Evolutionary conservation across 2,113 vertebrate genomes (phyloP).

Genomic region (Daphoenositta chrysoptera): DNA sequence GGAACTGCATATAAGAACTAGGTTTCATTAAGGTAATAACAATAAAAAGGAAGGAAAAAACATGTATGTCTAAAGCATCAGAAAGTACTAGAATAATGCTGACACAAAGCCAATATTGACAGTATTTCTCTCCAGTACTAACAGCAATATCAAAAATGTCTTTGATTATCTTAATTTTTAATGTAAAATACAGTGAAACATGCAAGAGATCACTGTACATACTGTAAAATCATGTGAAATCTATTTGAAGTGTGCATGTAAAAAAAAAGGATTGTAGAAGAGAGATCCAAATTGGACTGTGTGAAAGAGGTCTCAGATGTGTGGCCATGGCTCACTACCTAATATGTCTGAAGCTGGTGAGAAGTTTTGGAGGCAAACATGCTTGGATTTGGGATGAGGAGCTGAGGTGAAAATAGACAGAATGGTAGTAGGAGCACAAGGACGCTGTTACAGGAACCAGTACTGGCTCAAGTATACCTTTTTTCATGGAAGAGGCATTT

Average conservation of each 20-base stretch:
- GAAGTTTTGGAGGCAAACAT: not conserved
- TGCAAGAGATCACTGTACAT: not conserved
- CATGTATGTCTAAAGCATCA: not conserved
- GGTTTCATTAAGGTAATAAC: not conserved
- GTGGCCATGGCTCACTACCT: not conserved
- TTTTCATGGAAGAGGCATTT: not conserved
- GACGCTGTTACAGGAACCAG: not conserved
- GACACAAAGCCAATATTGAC: not conserved
- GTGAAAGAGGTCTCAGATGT: not conserved
- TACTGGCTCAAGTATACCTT: not conserved
- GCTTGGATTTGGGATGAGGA: not conserved
- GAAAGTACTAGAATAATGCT: not conserved
- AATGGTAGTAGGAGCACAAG: not conserved
- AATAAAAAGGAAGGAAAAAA: not conserved
- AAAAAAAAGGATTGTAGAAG: not conserved
- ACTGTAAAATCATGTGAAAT: not conserved
- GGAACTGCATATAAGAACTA: not conserved
- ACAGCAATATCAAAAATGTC: not conserved
- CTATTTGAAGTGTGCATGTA: not conserved
- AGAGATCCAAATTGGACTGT: not conserved
- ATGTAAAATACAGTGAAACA: not conserved
- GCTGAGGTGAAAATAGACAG: not conserved
- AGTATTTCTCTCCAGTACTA: not conserved
- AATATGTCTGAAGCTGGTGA: not conserved
- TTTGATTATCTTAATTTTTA: not conserved